Conservation (phyloP, 2,797 vertebrate genomes). For the Tragelaphus eurycerus region DNA sequence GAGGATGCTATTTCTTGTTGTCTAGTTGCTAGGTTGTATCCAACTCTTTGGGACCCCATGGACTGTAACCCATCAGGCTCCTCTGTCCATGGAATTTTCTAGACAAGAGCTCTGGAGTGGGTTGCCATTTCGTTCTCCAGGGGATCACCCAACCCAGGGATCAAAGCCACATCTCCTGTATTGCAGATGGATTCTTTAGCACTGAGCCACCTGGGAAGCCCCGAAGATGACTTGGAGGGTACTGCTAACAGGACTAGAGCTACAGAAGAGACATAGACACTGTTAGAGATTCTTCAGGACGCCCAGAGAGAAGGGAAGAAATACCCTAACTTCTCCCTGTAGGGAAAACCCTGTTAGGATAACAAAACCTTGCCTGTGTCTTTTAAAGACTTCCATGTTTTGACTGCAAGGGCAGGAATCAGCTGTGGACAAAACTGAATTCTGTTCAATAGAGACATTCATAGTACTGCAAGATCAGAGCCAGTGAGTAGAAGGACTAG, state of each 20-base stretch:
- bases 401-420: neutral
- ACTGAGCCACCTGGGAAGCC: neutral
- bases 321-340: neutral
- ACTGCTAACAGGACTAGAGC: neutral
- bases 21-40: neutral
- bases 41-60: neutral
- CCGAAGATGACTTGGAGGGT: neutral
- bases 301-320: neutral
- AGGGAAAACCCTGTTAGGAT: neutral
- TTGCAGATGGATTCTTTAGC: neutral
- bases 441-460: neutral
- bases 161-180: neutral
- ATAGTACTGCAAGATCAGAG: neutral
- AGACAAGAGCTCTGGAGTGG: neutral
- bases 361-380: neutral
- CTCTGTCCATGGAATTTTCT: neutral
- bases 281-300: neutral
- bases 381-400: conserved; percentile 11
- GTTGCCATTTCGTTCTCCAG: neutral
- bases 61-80: neutral
- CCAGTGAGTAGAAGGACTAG: neutral
- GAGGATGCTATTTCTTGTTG: neutral
- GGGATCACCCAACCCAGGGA: neutral
- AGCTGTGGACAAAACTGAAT: neutral
- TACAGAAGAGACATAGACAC: neutral